Evolutionary conservation across 2,797 vertebrate genomes (phyloP).

Genomic region (Mormyrus proboscirostris): DNA sequence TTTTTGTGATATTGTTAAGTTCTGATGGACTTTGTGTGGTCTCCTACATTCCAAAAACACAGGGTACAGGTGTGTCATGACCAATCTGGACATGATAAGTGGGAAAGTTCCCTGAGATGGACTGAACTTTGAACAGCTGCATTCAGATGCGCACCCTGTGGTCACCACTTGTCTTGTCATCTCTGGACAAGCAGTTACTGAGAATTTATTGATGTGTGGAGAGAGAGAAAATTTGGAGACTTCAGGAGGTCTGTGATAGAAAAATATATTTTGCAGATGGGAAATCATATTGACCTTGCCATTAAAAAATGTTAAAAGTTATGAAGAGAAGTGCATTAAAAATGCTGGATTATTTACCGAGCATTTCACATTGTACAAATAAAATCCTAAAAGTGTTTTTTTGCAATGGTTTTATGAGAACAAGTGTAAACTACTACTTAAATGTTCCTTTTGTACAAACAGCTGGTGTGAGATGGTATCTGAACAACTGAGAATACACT

Average conservation of each 20-base stretch:
- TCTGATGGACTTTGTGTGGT: neutral
- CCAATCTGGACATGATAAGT: neutral
- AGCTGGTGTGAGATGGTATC: neutral
- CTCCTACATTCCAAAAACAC: neutral
- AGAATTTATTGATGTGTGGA: neutral
- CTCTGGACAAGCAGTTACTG: neutral
- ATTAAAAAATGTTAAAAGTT: neutral
- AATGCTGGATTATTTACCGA: neutral
- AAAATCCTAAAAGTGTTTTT: neutral
- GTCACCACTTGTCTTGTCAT: neutral
- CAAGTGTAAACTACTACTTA: neutral
- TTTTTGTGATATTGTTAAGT: neutral
- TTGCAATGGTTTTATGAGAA: neutral
- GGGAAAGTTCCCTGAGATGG: neutral
- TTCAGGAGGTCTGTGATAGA: neutral
- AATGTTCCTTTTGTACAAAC: neutral
- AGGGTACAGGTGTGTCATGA: neutral
- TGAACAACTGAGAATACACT: neutral
- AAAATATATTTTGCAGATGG: neutral
- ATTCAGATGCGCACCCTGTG: neutral
- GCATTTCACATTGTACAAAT: neutral
- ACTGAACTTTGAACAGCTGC: neutral
- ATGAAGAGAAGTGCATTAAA: neutral
- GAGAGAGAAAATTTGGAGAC: neutral
- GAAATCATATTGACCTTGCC: neutral